Conservation (phyloP, 1,140 invertebrate genomes). For the Acyrthosiphon pisum region DNA sequence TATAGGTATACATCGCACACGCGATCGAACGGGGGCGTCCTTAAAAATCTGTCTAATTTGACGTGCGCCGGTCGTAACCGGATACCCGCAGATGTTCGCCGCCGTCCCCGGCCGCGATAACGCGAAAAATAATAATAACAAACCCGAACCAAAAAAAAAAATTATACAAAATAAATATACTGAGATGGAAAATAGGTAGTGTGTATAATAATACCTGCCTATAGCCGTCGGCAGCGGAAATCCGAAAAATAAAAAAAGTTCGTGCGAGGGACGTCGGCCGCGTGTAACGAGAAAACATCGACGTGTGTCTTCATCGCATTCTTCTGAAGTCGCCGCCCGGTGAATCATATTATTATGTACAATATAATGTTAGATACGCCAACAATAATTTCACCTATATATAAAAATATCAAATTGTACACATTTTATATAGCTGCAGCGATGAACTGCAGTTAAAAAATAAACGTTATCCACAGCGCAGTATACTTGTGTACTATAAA, state of each 20-base stretch:
- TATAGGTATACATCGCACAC: not conserved
- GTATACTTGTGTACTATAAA: too few species aligned
- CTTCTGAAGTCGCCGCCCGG: not conserved
- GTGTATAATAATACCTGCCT: not conserved
- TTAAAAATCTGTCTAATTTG: slow-evolving; percentile 47
- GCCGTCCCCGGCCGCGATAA: not conserved
- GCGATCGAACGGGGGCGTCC: not conserved
- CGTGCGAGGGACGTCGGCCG: not conserved
- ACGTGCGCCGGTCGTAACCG: slow-evolving; percentile 35
- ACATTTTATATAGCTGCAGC: not conserved
- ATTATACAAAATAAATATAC: not conserved
- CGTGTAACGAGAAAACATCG: not conserved
- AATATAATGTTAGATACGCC: too few species aligned
- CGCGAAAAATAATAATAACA: slow-evolving; percentile 41
- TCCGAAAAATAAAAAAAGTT: not conserved
- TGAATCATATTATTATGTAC: not conserved
- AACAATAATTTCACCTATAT: not conserved
- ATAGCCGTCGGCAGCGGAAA: not conserved
- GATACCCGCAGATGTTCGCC: slow-evolving; percentile 44
- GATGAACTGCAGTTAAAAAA: not conserved
- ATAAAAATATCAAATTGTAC: too few species aligned
- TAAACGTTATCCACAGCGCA: not conserved
- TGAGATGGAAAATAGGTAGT: not conserved
- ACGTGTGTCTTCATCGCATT: not conserved
- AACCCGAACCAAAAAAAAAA: slow-evolving; percentile 4